Evolutionary conservation across 1,140 invertebrate species (phyloP).

Genomic region (Macrosteles quadrilineatus): DNA sequence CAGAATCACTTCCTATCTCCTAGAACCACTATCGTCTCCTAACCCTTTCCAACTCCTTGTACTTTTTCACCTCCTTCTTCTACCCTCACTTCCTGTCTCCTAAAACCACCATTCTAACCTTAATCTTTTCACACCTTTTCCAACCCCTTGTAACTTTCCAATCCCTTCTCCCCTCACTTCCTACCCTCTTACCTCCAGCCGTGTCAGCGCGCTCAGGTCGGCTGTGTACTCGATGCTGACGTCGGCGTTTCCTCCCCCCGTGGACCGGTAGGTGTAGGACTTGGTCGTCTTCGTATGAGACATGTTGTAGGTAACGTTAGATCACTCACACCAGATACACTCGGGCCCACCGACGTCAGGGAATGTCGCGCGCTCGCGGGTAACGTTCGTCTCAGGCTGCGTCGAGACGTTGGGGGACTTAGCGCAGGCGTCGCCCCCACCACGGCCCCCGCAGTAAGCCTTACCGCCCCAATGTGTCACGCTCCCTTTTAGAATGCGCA

Average conservation of each 20-base stretch:
- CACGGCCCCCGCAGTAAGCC: background rate
- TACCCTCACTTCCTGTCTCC: no score
- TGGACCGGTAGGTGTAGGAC: constrained; percentile 80
- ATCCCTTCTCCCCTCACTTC: no score
- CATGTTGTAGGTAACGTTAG: background rate
- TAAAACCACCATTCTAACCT: no score
- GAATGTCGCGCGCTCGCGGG: background rate
- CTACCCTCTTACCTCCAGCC: constrained; percentile 78
- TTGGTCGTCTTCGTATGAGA: constrained; percentile 61
- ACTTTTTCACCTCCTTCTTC: no score
- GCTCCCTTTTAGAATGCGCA: background rate
- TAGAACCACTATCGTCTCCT: no score
- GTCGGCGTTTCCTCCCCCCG: constrained; percentile 74
- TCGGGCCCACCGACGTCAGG: background rate
- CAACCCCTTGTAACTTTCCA: no score
- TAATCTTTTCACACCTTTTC: no score
- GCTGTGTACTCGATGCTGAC: constrained; percentile 92
- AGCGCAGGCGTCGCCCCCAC: background rate
- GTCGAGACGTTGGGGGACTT: background rate
- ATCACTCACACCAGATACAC: constrained; percentile 18
- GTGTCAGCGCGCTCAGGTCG: constrained; percentile 87
- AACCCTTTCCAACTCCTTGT: no score
- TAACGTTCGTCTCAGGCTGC: constrained; percentile 5
- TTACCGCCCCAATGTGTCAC: background rate
- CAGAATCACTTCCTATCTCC: no score